Base-by-base conservation (phyloP, 2,888 invertebrate genomes). In the Griposia aprilina region DNA sequence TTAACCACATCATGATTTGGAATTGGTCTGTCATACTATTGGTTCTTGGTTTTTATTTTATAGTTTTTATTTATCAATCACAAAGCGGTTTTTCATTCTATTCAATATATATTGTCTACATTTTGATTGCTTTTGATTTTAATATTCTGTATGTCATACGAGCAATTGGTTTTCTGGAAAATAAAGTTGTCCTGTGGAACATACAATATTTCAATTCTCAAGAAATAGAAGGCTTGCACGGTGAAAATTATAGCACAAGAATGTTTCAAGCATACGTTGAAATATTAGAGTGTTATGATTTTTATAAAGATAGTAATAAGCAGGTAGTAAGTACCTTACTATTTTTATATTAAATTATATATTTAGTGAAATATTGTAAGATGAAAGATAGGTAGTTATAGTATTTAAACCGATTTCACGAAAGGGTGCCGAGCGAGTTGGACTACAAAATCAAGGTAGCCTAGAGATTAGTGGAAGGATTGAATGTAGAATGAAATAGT, bases 251-350 rank as follows among this genome's bases (percentile, higher is more conserved):
- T 11, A 17, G 50, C 1, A 67, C 20, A 15, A 74, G 0, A 52
- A 23, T 78, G 30, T 78, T 81, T 67, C 30, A 75, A 36, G 59
- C 63, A 5, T 85, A 70, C 57, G 30, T 13, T 17, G 26, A 82
- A n/a, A 84, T 84, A 52, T 26, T 79, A n/a, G 26, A 75, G 26
- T 77, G 79, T 66, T 83, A 70, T 60, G 7, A 72, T 15, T 30
- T 60, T 17, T 76, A 72, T 50, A 82, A 76, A 69, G 13, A 45
- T 2, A 50, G 74, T 60, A 78, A 63, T 41, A 69, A 73, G 41
- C 30, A 60, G 11, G 45, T 60, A 0, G 80, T 85, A 66, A 78
- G 83, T 72, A 59, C 1, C 2, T n/a, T 10, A 45, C 6, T 20
- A 17, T 63, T n/a, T n/a, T n/a, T n/a, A n/a, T n/a, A n/a, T n/a